phyloP scores from a whole-genome alignment of 2,888 invertebrate species.

The Caradrina kadenii region DNA sequence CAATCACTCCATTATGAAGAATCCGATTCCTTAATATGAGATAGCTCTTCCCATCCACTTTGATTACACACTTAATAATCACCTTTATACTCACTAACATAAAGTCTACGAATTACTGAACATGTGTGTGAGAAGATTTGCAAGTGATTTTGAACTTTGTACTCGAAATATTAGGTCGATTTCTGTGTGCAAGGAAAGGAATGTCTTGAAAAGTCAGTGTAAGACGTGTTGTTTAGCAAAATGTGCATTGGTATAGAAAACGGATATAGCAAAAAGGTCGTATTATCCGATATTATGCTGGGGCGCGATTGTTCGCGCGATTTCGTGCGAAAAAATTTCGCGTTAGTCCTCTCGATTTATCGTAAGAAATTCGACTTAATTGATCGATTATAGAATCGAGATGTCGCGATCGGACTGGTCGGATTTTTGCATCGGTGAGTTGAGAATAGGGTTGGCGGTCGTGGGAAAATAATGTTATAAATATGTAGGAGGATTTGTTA shows the following conservation, averaged over 20 bases:
- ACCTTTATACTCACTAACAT: slow-evolving; percentile 48
- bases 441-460: slow-evolving; percentile 48
- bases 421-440: slow-evolving; percentile 69
- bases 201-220: slow-evolving; percentile 69
- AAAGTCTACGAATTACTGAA: slow-evolving; percentile 47
- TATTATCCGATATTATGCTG: slow-evolving; percentile 81
- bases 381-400: slow-evolving; percentile 78
- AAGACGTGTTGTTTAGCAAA: slow-evolving; percentile 79
- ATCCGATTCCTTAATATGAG: slow-evolving; percentile 82
- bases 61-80: slow-evolving; percentile 62
- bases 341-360: slow-evolving; percentile 54
- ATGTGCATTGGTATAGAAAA: slow-evolving; percentile 87
- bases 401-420: slow-evolving; percentile 60
- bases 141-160: slow-evolving; percentile 37
- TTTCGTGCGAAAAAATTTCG: slow-evolving; percentile 78
- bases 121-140: neutral
- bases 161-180: slow-evolving; percentile 6
- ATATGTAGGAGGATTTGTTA: slow-evolving; percentile 45
- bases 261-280: slow-evolving; percentile 78
- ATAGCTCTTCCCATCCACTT: slow-evolving; percentile 73
- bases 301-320: slow-evolving; percentile 79
- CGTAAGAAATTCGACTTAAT: slow-evolving; percentile 75
- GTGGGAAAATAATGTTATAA: slow-evolving; percentile 45
- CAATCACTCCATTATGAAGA: slow-evolving; percentile 82
- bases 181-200: slow-evolving; percentile 63